A percentile compares a stretch with the other conserved stretches of the same genome.
phyloP scores from a whole-genome alignment of 2,888 invertebrate genomes.

The Polydrusus pterygomalis region DNA sequence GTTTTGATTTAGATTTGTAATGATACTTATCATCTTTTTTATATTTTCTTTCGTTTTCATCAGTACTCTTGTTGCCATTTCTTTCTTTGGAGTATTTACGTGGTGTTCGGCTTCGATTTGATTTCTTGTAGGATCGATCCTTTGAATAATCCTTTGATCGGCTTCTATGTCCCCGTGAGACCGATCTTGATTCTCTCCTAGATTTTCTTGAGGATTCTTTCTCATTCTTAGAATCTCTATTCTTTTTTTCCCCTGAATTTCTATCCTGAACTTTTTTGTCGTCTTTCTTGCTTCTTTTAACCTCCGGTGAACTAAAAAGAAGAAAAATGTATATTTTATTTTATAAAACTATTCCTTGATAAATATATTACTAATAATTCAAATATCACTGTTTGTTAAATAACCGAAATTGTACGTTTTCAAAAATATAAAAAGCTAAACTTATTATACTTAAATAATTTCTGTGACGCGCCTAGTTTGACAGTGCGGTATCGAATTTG shows the following conservation, averaged over 20 bases:
- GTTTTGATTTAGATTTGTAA: constrained; percentile 29
- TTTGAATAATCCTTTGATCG: constrained; percentile 31
- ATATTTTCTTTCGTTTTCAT: constrained; percentile 48
- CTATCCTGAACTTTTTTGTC: constrained; percentile 59
- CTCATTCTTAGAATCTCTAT: constrained; percentile 46
- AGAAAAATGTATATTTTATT: constrained; percentile 29
- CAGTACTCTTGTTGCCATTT: constrained; percentile 43
- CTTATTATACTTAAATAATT: too few relatives aligned
- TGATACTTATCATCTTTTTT: constrained; percentile 47
- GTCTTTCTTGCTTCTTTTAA: constrained; percentile 55
- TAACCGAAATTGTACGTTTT: too few relatives aligned
- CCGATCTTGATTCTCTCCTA: constrained; percentile 35
- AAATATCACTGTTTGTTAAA: too few relatives aligned
- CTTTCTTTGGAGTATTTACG: constrained; percentile 54
- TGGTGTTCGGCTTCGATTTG: constrained; percentile 56
- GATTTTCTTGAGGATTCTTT: constrained; percentile 49
- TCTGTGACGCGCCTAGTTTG: too few relatives aligned
- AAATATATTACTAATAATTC: too few relatives aligned
- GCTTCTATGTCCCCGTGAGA: constrained; percentile 41
- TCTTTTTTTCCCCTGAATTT: constrained; percentile 51
- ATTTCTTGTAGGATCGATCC: constrained; percentile 50
- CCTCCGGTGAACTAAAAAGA: constrained; percentile 67
- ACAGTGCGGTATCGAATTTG: too few relatives aligned
- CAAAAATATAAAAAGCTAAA: too few relatives aligned
- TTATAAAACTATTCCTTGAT: too few relatives aligned